Evolutionary conservation across 2,888 invertebrate species (phyloP).

Genomic region (Callyntrura guangdongensis): DNA sequence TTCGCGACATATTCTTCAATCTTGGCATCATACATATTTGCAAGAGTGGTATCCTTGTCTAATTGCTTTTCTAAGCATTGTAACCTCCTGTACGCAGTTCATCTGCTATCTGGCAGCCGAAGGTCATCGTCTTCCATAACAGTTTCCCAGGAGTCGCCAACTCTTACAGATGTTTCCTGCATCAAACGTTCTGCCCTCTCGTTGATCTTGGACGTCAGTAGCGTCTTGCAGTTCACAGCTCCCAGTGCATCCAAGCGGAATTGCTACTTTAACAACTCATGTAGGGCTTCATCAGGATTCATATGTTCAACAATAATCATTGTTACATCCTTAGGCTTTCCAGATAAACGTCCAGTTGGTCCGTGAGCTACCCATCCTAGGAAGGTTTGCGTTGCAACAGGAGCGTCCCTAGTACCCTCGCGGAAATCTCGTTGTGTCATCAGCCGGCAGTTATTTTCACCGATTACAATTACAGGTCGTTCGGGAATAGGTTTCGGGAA

Average conservation of each 20-base stretch:
- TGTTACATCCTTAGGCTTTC: background rate
- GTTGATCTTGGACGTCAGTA: background rate
- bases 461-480: background rate
- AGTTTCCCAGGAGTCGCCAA: background rate
- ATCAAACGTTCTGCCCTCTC: background rate
- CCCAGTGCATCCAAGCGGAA: background rate
- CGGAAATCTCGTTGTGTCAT: background rate
- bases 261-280: background rate
- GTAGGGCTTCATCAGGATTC: background rate
- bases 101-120: background rate
- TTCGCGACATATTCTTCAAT: slow-evolving; percentile 32
- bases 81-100: background rate
- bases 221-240: background rate
- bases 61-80: background rate
- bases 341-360: background rate
- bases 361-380: background rate
- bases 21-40: background rate
- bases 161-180: background rate
- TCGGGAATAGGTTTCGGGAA: background rate
- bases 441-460: background rate
- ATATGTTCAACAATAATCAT: background rate
- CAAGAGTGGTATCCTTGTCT: background rate
- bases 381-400: background rate
- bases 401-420: background rate
- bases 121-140: background rate